A percentile compares a stretch with the other conserved stretches of the same genome.
These are phyloP conservation scores for Sycobia sp. DNA, from an alignment of 1,140 invertebrate genomes.

Conservation along the genomic window DNA sequence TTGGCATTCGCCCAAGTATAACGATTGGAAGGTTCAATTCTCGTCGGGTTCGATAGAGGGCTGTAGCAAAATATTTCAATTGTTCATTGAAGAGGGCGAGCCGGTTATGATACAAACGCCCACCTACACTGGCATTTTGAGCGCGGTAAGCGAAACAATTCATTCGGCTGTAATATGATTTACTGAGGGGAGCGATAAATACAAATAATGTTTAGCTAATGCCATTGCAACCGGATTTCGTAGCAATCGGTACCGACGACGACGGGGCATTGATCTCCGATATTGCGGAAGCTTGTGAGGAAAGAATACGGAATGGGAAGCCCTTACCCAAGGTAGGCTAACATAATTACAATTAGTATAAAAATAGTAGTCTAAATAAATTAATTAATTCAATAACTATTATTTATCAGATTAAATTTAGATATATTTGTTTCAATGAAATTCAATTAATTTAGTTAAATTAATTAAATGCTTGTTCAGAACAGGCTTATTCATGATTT, in stretches of 20 bases:
- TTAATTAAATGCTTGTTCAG: too few species aligned
- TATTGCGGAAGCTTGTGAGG: slow-evolving; percentile 46
- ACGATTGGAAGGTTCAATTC: slow-evolving; percentile 67
- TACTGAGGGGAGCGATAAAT: too few species aligned
- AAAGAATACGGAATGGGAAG: slow-evolving; percentile 34
- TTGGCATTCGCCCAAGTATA: slow-evolving; percentile 67
- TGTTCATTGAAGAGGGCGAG: slow-evolving; percentile 70
- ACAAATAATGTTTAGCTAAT: slow-evolving; percentile 41
- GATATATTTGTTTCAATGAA: too few species aligned
- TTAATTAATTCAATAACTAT: too few species aligned
- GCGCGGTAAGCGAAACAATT: too few species aligned
- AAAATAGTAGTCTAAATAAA: too few species aligned
- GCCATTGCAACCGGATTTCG: slow-evolving; percentile 45
- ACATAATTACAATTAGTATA: too few species aligned
- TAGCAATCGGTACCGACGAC: slow-evolving; percentile 51
- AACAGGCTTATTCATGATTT: too few species aligned
- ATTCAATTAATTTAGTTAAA: too few species aligned
- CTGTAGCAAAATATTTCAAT: slow-evolving; percentile 72
- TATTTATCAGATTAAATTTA: too few species aligned
- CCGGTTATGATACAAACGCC: slow-evolving; percentile 71
- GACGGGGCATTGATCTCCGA: slow-evolving; percentile 52
- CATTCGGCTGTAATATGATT: too few species aligned
- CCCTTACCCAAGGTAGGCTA: slow-evolving; percentile 52
- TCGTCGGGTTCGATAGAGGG: slow-evolving; percentile 77
- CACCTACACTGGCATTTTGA: slow-evolving; percentile 67